Base-by-base conservation (phyloP, 1,140 invertebrate genomes). In the Rhynchophorus ferrugineus region DNA sequence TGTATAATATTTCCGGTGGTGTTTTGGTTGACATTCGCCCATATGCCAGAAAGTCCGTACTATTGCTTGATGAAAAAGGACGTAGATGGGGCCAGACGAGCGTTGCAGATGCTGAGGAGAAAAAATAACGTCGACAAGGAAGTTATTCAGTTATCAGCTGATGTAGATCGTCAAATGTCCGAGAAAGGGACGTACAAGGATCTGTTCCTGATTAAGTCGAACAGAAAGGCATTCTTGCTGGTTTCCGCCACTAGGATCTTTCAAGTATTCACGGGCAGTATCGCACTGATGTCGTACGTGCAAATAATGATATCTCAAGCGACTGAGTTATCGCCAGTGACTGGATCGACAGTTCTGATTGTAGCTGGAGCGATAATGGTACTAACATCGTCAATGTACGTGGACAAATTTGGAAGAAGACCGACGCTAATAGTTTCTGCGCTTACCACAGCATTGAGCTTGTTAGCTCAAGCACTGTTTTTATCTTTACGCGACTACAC, bases 1-100 rank as follows among this genome's bases (percentile, higher is more conserved):
- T 75, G 73, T 17, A 61, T 75, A 1, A 14, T 70, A 3, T 60
- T 80, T 14, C 75, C 78, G 16, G 37, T 72, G 2, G 20, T 76
- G 3, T 75, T 75, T 45, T 63, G 62, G 41, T 2, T 63, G 1
- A 43, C 48, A 5, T 68, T 78, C 67, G 76, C 85, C 45, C 65
- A 83, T n/a, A 85, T 92, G 37, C 91, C 91, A 0, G 91, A 95
- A 70, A 93, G 90, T 0, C 91, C 91, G 0, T 80, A 88, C 45
- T 95, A 89, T 85, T 86, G 82, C 63, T 77, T 91, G 7, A 80
- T 83, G 5, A 85, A 83, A 61, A 79, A 80, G 0, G 78, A 82
- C 18, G 73, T 78, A 33, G 79, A 85, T 52, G 77, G 80, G 44
- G 90, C 90, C 0, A 70, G 77, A 20, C 81, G 82, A 61, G 73